Evolutionary conservation across 2,797 vertebrate species (phyloP).

Genomic region (Dermochelys coriacea): DNA sequence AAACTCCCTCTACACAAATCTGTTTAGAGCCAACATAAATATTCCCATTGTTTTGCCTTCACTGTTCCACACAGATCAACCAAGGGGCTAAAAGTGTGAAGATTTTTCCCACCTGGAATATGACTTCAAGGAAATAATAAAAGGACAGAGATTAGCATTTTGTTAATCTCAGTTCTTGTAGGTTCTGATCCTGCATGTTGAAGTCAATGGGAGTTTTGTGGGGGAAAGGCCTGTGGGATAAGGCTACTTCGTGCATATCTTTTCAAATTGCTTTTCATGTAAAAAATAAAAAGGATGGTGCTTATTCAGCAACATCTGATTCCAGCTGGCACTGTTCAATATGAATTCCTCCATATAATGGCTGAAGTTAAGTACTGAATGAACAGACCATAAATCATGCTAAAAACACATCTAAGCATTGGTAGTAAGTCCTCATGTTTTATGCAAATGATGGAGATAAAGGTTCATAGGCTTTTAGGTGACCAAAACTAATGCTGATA

Average conservation of each 20-base stretch:
- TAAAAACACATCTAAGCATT: neutral
- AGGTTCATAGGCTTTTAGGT: neutral
- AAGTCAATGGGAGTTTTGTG: neutral
- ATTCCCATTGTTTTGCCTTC: neutral
- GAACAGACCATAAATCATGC: neutral
- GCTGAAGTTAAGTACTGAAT: neutral
- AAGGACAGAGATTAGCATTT: neutral
- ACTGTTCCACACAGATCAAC: neutral
- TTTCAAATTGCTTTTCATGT: neutral
- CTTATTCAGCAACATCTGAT: neutral
- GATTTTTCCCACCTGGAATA: neutral
- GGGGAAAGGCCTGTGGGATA: neutral
- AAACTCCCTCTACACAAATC: neutral
- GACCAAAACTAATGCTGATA: neutral
- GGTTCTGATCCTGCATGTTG: neutral
- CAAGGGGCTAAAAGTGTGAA: too few relatives aligned
- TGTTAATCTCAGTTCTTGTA: neutral
- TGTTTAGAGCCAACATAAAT: neutral
- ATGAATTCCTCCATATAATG: neutral
- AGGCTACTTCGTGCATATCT: neutral
- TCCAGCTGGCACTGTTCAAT: neutral
- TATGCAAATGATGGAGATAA: accelerated
- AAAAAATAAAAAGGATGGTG: neutral
- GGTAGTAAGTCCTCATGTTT: neutral
- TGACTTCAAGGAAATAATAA: neutral